Conservation (phyloP, 2,888 invertebrate genomes). For the Melinopterus prodromus region DNA sequence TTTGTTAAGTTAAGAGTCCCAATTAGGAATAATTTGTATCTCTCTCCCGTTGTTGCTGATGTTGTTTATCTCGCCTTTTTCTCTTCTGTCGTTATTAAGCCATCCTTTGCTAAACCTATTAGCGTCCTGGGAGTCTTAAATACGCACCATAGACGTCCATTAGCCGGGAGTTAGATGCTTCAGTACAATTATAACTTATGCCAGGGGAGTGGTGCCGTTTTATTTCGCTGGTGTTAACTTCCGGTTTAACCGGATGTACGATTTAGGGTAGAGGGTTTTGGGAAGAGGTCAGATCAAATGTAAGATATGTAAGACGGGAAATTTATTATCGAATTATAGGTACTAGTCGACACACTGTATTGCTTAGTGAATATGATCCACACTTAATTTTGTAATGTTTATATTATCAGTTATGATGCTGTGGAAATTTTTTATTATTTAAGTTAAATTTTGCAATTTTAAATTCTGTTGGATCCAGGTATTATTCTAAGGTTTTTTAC, state of each 20-base stretch:
- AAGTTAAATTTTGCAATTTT: no score
- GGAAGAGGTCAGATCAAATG: no score
- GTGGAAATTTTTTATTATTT: no score
- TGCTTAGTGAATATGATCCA: no score
- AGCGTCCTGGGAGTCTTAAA: neutral
- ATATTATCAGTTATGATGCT: no score
- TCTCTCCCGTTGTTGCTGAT: neutral
- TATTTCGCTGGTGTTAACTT: neutral
- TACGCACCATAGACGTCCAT: neutral
- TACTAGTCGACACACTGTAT: no score
- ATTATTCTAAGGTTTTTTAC: no score
- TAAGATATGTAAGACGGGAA: no score
- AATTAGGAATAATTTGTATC: slow-evolving; percentile 4
- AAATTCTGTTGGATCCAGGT: no score
- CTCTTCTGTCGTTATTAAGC: neutral
- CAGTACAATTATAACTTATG: neutral
- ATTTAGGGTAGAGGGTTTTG: no score
- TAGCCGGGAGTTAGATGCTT: neutral
- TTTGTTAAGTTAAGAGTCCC: neutral
- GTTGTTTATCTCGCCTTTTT: neutral
- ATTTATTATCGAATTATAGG: no score
- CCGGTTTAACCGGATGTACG: neutral
- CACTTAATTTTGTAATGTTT: no score
- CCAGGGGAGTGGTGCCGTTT: neutral
- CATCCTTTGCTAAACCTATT: neutral